Conservation (phyloP, 1,140 invertebrate genomes). For the Sycophila sp. region DNA sequence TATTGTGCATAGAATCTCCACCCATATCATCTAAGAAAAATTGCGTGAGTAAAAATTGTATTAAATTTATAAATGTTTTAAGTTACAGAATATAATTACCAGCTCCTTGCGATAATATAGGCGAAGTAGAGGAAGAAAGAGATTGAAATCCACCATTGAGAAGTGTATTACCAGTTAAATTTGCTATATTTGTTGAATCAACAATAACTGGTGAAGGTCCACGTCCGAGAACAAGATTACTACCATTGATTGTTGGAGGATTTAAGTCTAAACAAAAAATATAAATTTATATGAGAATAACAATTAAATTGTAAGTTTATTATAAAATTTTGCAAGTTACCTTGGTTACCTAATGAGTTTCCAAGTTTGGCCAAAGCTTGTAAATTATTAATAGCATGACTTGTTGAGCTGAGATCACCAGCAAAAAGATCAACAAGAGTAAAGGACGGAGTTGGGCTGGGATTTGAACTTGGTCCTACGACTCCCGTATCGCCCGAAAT, state of each 20-base stretch:
- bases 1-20: slow-evolving; percentile 61
- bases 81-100: slow-evolving; percentile 50
- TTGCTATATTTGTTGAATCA: slow-evolving; percentile 61
- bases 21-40: slow-evolving; percentile 57
- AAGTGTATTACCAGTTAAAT: slow-evolving; percentile 64
- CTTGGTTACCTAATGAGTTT: slow-evolving; percentile 72
- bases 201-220: slow-evolving; percentile 67
- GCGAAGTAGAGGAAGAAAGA: slow-evolving; percentile 72
- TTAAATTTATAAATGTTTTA: background rate
- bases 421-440: slow-evolving; percentile 79
- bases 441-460: slow-evolving; percentile 75
- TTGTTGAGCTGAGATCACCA: slow-evolving; percentile 75
- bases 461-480: slow-evolving; percentile 69
- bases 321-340: slow-evolving; percentile 61
- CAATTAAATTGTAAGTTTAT: background rate
- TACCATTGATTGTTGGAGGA: slow-evolving; percentile 58
- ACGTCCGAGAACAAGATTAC: slow-evolving; percentile 61
- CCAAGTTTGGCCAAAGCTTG: slow-evolving; percentile 89
- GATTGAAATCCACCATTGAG: slow-evolving; percentile 68
- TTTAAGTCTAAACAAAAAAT: slow-evolving; percentile 53
- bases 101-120: slow-evolving; percentile 68
- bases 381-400: slow-evolving; percentile 85
- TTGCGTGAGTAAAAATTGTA: background rate
- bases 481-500: slow-evolving; percentile 55
- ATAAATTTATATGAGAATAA: background rate